A percentile compares a stretch with the other conserved stretches of the same genome.
phyloP scores from a whole-genome alignment of 2,113 vertebrate species.

The Oryzias melastigma region DNA sequence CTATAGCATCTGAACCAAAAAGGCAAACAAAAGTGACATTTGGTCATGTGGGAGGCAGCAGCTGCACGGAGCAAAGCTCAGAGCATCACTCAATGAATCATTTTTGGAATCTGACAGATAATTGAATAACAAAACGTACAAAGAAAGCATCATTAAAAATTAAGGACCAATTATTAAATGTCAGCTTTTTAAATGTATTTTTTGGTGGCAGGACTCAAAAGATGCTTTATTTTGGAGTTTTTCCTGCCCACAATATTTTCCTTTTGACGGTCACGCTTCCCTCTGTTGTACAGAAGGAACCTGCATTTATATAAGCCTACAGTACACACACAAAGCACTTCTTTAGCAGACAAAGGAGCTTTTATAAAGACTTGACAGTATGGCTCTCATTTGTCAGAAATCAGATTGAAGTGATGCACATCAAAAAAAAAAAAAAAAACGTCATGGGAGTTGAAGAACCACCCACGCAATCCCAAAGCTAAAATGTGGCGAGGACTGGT shows the following conservation, averaged over 20 bases:
- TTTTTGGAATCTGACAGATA: constrained; percentile 38
- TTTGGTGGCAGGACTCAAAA: constrained; percentile 4
- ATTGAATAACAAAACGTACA: constrained; percentile 50
- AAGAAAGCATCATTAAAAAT: constrained; percentile 28
- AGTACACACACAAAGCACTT: constrained; percentile 12
- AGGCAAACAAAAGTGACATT: constrained; percentile 68
- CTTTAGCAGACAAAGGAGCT: constrained; percentile 6
- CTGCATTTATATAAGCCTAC: constrained; percentile 19
- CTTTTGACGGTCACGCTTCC: not conserved
- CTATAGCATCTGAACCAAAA: constrained; percentile 43
- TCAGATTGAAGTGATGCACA: constrained; percentile 54
- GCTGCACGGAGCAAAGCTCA: constrained; percentile 49
- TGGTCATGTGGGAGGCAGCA: constrained; percentile 66
- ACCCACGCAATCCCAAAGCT: constrained; percentile 63
- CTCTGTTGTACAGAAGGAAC: constrained; percentile 6
- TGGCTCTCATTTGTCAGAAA: constrained; percentile 41
- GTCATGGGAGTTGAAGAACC: constrained; percentile 67
- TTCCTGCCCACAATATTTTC: not conserved
- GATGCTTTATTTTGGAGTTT: constrained; percentile 3
- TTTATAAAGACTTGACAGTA: constrained; percentile 44
- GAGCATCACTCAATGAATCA: constrained; percentile 64
- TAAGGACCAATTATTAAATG: constrained; percentile 12
- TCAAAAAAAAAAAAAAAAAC: constrained; percentile 62
- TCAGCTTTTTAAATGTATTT: constrained; percentile 1
- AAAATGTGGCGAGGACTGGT: constrained; percentile 62